phyloP scores from a whole-genome alignment of 2,888 invertebrate genomes.

The Ischnura elegans region DNA sequence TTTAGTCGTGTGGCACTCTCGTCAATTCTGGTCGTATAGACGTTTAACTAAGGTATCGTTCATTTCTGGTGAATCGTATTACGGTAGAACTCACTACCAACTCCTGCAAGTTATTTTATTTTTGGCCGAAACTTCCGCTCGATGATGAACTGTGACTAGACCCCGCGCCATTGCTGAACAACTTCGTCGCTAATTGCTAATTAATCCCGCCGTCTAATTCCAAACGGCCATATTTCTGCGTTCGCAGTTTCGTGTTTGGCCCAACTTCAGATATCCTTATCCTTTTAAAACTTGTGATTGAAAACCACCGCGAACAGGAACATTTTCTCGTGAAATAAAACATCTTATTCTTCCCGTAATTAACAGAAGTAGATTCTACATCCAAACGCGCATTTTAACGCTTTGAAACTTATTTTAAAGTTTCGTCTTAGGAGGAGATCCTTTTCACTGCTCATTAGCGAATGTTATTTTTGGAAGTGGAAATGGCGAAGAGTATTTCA shows the following conservation, averaged over 20 bases:
- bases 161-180: background rate
- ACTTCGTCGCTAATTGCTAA: constrained; percentile 17
- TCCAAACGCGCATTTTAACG: background rate
- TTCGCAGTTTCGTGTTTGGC: constrained; percentile 15
- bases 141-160: background rate
- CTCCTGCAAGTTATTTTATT: background rate
- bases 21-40: background rate
- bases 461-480: too few relatives aligned
- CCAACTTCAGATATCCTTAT: background rate
- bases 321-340: background rate
- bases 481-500: too few relatives aligned
- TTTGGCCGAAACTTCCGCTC: background rate
- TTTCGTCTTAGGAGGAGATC: too few relatives aligned
- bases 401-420: too few relatives aligned
- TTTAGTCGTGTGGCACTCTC: background rate
- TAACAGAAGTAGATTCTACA: background rate
- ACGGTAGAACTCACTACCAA: background rate
- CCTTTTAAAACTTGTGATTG: background rate
- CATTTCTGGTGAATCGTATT: background rate
- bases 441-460: too few relatives aligned
- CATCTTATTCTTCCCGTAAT: background rate
- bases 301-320: background rate
- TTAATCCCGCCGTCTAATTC: background rate
- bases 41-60: background rate
- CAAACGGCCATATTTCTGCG: background rate